Evolutionary conservation across 2,797 vertebrate species (phyloP), one percentile per base, ranked within the genome.

Genomic region (Aulostomus chinensis): DNA sequence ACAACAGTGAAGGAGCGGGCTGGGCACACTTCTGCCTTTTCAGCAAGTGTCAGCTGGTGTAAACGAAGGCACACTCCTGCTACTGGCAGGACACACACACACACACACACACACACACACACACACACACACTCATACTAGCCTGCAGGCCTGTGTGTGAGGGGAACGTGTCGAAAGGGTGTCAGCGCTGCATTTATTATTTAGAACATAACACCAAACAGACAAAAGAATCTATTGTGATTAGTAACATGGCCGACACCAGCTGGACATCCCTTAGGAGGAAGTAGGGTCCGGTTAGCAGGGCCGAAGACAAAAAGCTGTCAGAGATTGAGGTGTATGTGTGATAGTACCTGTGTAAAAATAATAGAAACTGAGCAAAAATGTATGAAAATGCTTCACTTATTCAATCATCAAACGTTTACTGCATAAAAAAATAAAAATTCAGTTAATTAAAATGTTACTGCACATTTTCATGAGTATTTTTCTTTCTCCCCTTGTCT

Each of bases 1-100:
- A 87, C 86, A 92, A 87, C 89, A 91, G 78, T n/a, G 71, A 55
- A 68, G 69, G 55, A 84, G 77, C 60, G 68, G 77, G 84, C 68
- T 48, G 16, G 57, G 58, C 78, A 83, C 80, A 81, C 83, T 80
- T 59, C 59, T 56, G 68, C 52, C 60, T 75, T 73, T 85, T 82
- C 61, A 73, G 37, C 10, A 13, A 25, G 61, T 73, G 62, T 76
- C 63, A 68, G 69, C 75, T 83, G 86, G 58, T 66, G 62, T 87
- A 78, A 88, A 88, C 78, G 85, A 56, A 75, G 81, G 58, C 85
- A 84, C 86, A 77, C 88, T 86, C 78, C 79, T 67, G 57, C 38
- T 52, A 15, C 43, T 65, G 46, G 71, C 59, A 61, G 45, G 47
- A 30, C 37, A 61, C 57, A 69, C 67, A 69, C 69, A 43, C 45